These are phyloP conservation scores for Prochilodus magdalenae DNA, from an alignment of 2,113 vertebrate species.

Conservation along the genomic window DNA sequence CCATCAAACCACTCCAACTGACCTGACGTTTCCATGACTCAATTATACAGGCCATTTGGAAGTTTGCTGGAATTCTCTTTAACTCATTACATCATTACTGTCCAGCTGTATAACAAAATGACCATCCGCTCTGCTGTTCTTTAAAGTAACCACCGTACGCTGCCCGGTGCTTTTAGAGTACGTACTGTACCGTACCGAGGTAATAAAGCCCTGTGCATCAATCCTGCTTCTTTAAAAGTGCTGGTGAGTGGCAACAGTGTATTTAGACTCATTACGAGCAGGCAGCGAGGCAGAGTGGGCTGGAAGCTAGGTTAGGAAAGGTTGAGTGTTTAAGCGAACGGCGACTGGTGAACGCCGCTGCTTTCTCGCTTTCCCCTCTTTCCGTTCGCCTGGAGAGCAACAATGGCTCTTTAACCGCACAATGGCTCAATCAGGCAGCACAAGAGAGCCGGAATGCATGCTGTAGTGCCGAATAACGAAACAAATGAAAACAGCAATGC, in stretches of 20 bases:
- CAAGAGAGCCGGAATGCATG: conserved; percentile 5
- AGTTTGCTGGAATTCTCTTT: too few relatives aligned
- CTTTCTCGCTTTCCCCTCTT: background rate
- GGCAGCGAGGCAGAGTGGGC: background rate
- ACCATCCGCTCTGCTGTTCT: background rate
- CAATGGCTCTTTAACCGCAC: conserved; percentile 26
- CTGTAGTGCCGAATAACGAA: conserved; percentile 11
- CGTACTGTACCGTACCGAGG: background rate
- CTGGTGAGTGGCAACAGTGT: background rate
- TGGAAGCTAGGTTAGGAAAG: background rate
- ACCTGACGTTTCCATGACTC: too few relatives aligned
- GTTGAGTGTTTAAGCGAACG: conserved; percentile 1
- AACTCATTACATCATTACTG: too few relatives aligned
- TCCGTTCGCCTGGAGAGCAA: background rate
- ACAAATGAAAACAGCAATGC: conserved; percentile 51
- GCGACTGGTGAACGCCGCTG: background rate
- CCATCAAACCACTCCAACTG: too few relatives aligned
- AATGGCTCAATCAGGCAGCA: conserved; percentile 36
- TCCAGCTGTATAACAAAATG: background rate
- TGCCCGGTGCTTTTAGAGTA: background rate
- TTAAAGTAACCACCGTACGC: background rate
- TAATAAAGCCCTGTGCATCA: background rate
- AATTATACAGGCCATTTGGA: too few relatives aligned
- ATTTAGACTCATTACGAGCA: background rate
- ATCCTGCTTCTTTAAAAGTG: background rate